Evolutionary conservation across 2,888 invertebrate genomes (phyloP), one percentile per base, ranked within the genome.

Genomic region (Achlya flavicornis): DNA sequence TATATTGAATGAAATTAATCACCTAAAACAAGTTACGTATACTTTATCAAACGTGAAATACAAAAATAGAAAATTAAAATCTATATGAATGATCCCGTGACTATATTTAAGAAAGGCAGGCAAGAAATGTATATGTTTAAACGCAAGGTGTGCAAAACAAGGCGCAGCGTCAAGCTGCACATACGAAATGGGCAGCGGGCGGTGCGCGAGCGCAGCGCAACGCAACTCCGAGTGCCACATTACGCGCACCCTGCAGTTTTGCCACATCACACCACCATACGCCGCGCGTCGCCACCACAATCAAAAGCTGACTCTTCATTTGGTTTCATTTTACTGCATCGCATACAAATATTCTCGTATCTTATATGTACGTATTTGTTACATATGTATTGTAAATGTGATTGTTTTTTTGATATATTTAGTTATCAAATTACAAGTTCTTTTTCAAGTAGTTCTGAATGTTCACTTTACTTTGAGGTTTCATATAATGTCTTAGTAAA

Each of bases 311-410:
- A 88, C 80, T 76, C 74, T 65, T 74, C 77, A 74, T 59, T 73
- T 62, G 81, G 89, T 88, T 83, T 90, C 85, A 70, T 71, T 84
- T 90, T 90, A 85, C 90, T 79, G 78, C 73, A 70, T 65, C 59
- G 67, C 67, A 69, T 63, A 66, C 70, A 77, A 73, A 72, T 72
- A 74, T 70, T 71, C 60, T 70, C 60, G 64, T 68, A 68, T 61
- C 38, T 64, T 61, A 61, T 46, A 59, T 62, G 57, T 63, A 43
- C 61, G 57, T 35, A 35, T 72, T 63, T 63, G 64, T 64, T 65
- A n/a, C n/a, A n/a, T n/a, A 64, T 43, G 16, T 16, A 16, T 6
- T 5, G 48, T 16, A 48, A 16, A 7, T 48, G 48, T 43, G 38
- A 38, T 38, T 38, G 8, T 10, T 38, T 0, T 7, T 38, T 38